Conservation (phyloP, 2,797 vertebrate species). For the Semaprochilodus insignis region DNA sequence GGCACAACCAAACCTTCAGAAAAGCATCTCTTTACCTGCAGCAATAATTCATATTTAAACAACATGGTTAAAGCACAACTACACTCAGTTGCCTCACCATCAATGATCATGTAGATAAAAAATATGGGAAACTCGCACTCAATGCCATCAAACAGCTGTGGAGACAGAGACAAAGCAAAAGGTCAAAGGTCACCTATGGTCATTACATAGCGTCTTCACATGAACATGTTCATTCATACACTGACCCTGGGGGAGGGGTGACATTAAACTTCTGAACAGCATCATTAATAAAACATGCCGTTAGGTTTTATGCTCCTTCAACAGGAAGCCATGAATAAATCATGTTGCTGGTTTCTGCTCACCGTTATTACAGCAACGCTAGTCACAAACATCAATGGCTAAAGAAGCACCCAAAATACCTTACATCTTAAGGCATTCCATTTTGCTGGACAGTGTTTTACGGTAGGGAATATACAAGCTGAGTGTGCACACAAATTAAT, state of each 20-base stretch:
- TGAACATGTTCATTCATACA: not conserved
- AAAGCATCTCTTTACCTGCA: not conserved
- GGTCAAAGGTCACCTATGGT: not conserved
- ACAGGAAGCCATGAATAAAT: not conserved
- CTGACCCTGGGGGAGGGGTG: not conserved
- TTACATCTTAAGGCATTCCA: too few relatives aligned
- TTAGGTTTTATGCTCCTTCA: not conserved
- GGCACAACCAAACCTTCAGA: not conserved
- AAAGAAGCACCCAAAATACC: too few relatives aligned
- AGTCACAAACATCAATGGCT: too few relatives aligned
- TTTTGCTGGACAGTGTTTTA: too few relatives aligned
- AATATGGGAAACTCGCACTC: constrained; percentile 99
- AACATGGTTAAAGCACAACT: not conserved
- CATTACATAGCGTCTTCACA: not conserved
- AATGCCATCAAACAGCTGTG: constrained; percentile 96
- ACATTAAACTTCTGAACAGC: not conserved
- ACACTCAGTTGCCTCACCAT: constrained; percentile 86
- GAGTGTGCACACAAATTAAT: too few relatives aligned
- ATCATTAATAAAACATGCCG: constrained; percentile 4
- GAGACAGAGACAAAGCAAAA: constrained; percentile 60
- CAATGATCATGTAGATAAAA: constrained; percentile 98
- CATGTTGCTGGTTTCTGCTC: not conserved
- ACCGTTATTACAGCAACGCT: not conserved
- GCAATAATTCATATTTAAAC: not conserved
- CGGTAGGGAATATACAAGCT: too few relatives aligned